Percentiles rank a stretch among this genome's conserved stretches.
phyloP scores from a whole-genome alignment of 2,888 invertebrate genomes.

The Nysson spinosus region DNA sequence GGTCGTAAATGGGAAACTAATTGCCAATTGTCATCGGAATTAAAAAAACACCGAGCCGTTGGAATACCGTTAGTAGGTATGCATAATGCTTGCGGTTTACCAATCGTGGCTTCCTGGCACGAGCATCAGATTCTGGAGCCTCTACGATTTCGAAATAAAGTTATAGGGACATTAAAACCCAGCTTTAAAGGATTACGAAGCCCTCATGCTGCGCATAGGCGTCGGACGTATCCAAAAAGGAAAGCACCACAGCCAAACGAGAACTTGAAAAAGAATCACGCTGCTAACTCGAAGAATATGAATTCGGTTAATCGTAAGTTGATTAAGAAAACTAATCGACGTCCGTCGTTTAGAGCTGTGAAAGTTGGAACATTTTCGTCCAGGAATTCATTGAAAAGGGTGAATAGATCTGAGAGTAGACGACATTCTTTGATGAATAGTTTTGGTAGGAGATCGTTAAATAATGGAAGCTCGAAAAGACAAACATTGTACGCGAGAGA shows the following conservation, averaged over 20 bases:
- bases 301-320: conserved; percentile 16
- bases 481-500: conserved; percentile 73
- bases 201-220: conserved; percentile 26
- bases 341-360: conserved; percentile 59
- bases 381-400: conserved; percentile 37
- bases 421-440: conserved; percentile 39
- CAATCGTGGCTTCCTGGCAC: conserved; percentile 62
- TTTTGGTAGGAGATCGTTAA: conserved; percentile 18
- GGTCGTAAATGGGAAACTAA: conserved; percentile 15
- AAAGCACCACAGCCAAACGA: conserved; percentile 39
- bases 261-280: conserved; percentile 2
- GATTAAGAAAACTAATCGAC: conserved; percentile 34
- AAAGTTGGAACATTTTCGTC: conserved; percentile 54
- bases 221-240: conserved; percentile 45
- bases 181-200: conserved; percentile 33
- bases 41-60: conserved; percentile 57
- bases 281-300: neutral
- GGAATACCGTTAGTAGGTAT: conserved; percentile 75
- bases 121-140: conserved; percentile 40
- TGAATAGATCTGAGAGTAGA: conserved; percentile 18
- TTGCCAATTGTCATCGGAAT: conserved; percentile 31
- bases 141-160: conserved; percentile 17
- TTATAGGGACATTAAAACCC: conserved; percentile 34
- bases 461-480: conserved; percentile 59
- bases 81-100: conserved; percentile 71